Base-by-base conservation (phyloP, 2,797 vertebrate species). In the Sebastes elongatus region DNA sequence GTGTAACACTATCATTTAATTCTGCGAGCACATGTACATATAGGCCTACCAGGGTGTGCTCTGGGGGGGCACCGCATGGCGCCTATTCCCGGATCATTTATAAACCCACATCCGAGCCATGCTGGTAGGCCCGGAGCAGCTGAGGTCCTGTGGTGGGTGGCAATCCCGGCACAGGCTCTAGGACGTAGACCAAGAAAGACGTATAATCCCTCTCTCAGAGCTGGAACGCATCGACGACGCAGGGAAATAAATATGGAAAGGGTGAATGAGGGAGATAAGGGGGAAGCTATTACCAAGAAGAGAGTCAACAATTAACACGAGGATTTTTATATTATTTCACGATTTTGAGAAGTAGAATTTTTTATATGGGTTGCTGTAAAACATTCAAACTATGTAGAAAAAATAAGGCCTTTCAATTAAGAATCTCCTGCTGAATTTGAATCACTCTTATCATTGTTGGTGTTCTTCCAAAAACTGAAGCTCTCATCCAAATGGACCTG, bases 11-110 rank as follows among this genome's bases (percentile, higher is more conserved):
- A 25, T 64, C 60, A 70, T 62, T 25, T 62, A 14, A 25, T 52
- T 64, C 55, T 83, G 46, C 22, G 14, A 46, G 38, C 16, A 23
- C 38, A 33, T 55, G 59, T 27, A n/a, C 49, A 52, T n/a, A 7
- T 3, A 71, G 67, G 52, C 32, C 70, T 27, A 23, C 61, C 18
- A 0, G 46, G 33, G 69, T 9, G 49, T 16, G 59, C 68, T 57
- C 53, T 8, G 22, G 38, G 78, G 88, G 67, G 86, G 82, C 78
- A 70, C 78, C 52, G 76, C 82, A 49, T 91, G 94, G 94, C 92
- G 92, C 94, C 93, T 91, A 84, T 93, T 93, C 88, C 88, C 84
- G 92, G 93, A 93, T 95, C 92, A 94, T 94, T 95, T 94, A 85
- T 56, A 33, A 86, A 86, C 86, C 90, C 90, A 89, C 85, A 93